Conservation (phyloP, 2,113 vertebrate species). For the Piprites chloris region DNA sequence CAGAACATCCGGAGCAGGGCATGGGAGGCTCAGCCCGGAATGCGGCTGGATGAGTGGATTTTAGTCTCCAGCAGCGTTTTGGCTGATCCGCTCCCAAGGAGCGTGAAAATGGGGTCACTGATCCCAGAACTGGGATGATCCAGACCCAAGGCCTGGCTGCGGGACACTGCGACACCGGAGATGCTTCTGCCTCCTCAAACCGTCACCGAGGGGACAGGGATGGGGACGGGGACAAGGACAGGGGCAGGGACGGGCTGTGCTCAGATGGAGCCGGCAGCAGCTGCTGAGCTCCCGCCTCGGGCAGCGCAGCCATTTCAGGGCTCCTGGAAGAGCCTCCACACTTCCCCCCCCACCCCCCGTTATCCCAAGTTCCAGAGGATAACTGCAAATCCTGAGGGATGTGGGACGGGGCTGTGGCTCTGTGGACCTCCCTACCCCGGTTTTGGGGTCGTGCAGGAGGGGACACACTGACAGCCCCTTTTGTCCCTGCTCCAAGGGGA, state of each 20-base stretch:
- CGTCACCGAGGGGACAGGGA: not conserved
- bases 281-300: not conserved
- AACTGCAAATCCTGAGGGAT: accelerated
- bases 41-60: accelerated
- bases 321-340: not conserved
- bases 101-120: accelerated
- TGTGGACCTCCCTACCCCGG: accelerated
- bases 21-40: not conserved
- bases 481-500: not conserved
- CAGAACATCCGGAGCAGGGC: not conserved
- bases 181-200: not conserved
- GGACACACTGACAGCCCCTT: accelerated
- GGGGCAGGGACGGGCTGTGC: not conserved
- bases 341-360: accelerated
- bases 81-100: accelerated
- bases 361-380: not conserved
- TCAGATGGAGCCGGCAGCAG: not conserved
- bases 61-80: accelerated
- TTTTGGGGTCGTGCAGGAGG: accelerated
- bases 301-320: not conserved
- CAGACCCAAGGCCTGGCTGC: accelerated
- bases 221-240: not conserved
- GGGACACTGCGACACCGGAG: not conserved
- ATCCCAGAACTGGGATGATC: accelerated
- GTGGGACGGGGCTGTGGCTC: accelerated